These are phyloP conservation scores for Epistrophella euchroma DNA, from an alignment of 2,888 invertebrate genomes.

Conservation along the genomic window DNA sequence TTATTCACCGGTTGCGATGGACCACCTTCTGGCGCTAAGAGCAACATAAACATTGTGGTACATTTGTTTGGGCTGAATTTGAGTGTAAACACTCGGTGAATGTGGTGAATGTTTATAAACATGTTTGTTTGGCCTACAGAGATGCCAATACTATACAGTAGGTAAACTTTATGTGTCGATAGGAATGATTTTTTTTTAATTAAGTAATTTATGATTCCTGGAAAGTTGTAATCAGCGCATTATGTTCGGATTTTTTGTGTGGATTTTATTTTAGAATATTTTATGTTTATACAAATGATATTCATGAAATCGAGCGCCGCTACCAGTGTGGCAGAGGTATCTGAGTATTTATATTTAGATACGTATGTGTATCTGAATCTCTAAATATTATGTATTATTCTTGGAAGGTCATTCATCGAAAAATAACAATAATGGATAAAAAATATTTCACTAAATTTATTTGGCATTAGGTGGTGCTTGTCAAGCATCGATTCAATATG, in stretches of 20 bases:
- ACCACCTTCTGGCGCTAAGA: conserved; percentile 75
- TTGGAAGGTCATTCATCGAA: too few species aligned
- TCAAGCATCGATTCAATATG: too few species aligned
- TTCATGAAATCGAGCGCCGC: conserved; percentile 2
- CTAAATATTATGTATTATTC: too few species aligned
- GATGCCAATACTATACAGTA: conserved; percentile 8
- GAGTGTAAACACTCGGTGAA: conserved; percentile 62
- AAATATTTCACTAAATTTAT: too few species aligned
- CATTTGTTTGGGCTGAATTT: conserved; percentile 63
- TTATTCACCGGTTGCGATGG: conserved; percentile 74
- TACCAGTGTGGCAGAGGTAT: neutral
- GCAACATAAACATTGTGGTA: conserved; percentile 68
- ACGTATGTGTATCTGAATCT: too few species aligned
- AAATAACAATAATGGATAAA: too few species aligned
- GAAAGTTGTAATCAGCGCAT: conserved; percentile 25
- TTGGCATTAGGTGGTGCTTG: too few species aligned
- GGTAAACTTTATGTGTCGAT: conserved; percentile 18
- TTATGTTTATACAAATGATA: neutral
- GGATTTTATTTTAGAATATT: neutral
- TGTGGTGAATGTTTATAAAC: conserved; percentile 66
- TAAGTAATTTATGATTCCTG: conserved; percentile 34
- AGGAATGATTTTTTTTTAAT: conserved; percentile 27
- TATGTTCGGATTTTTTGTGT: neutral
- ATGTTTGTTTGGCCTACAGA: conserved; percentile 58
- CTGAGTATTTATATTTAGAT: too few species aligned